These are phyloP conservation scores for Adrianichthys oophorus DNA, from an alignment of 2,797 vertebrate genomes.

Conservation along the genomic window DNA sequence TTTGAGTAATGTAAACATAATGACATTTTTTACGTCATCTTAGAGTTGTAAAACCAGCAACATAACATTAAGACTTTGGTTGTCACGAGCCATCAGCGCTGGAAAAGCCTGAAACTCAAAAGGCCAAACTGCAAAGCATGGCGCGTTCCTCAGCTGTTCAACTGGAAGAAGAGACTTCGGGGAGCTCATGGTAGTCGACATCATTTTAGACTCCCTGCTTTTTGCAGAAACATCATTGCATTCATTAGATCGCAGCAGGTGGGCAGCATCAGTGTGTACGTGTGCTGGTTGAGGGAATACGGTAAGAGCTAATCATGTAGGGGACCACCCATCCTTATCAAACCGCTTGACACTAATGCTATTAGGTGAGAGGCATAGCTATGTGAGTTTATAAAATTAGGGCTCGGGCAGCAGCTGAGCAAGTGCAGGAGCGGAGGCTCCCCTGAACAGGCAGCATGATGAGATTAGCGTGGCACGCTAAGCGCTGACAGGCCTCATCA, in stretches of 20 bases:
- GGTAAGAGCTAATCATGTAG: slow-evolving; percentile 63
- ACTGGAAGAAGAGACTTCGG: slow-evolving; percentile 19
- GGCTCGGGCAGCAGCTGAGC: slow-evolving; percentile 50
- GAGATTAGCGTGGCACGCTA: slow-evolving; percentile 66
- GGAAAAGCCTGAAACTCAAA: slow-evolving; percentile 42
- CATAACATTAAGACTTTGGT: slow-evolving; percentile 17
- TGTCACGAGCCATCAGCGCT: slow-evolving; percentile 26
- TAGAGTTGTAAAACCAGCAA: no score
- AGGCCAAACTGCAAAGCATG: slow-evolving; percentile 60
- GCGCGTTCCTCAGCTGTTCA: slow-evolving; percentile 61
- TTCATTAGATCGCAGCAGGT: slow-evolving; percentile 55
- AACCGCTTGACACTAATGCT: slow-evolving; percentile 73
- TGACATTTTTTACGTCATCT: no score
- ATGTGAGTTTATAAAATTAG: slow-evolving; percentile 76
- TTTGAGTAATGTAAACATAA: no score
- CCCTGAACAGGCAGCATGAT: slow-evolving; percentile 57
- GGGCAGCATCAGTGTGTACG: slow-evolving; percentile 24
- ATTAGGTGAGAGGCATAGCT: slow-evolving; percentile 77
- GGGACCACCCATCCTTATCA: slow-evolving; percentile 68
- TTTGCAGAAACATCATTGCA: slow-evolving; percentile 45
- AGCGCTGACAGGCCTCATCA: slow-evolving; percentile 72
- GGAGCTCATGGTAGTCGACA: slow-evolving; percentile 20
- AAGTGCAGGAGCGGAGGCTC: slow-evolving; percentile 57
- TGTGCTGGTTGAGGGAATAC: slow-evolving; percentile 25
- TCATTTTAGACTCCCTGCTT: slow-evolving; percentile 30